A percentile compares a stretch with the other conserved stretches of the same genome.
These are phyloP conservation scores for Tortricodes alternella DNA, from an alignment of 2,888 invertebrate species.

Conservation along the genomic window DNA sequence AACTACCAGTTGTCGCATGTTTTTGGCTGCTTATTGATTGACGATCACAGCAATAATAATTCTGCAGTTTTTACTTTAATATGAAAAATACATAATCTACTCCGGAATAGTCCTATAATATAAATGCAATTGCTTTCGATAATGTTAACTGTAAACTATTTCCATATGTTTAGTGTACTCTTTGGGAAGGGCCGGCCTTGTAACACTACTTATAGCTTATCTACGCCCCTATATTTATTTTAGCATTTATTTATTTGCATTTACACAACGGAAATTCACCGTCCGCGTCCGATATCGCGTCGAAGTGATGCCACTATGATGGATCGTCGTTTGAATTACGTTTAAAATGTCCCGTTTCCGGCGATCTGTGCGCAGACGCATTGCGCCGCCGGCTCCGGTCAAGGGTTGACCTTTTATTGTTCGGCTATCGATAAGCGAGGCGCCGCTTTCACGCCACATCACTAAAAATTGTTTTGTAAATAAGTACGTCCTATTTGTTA, in stretches of 20 bases:
- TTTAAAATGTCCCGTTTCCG: conserved; percentile 61
- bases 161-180: background rate
- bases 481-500: background rate
- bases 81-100: no score
- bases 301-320: conserved; percentile 47
- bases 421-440: conserved; percentile 58
- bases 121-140: no score
- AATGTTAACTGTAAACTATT: no score
- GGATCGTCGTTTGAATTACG: conserved; percentile 48
- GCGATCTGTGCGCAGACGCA: conserved; percentile 52
- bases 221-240: conserved; percentile 32
- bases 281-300: conserved; percentile 39
- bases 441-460: conserved; percentile 50
- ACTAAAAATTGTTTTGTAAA: conserved; percentile 35
- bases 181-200: background rate
- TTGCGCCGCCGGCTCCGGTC: conserved; percentile 51
- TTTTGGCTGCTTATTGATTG: no score
- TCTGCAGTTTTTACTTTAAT: no score
- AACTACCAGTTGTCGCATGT: no score
- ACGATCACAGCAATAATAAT: no score
- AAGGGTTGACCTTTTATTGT: conserved; percentile 62
- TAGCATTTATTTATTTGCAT: conserved; percentile 39
- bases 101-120: no score
- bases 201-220: background rate
- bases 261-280: conserved; percentile 45